phyloP scores from a whole-genome alignment of 1,140 invertebrate genomes.

The Dolichoris vasculosae region DNA sequence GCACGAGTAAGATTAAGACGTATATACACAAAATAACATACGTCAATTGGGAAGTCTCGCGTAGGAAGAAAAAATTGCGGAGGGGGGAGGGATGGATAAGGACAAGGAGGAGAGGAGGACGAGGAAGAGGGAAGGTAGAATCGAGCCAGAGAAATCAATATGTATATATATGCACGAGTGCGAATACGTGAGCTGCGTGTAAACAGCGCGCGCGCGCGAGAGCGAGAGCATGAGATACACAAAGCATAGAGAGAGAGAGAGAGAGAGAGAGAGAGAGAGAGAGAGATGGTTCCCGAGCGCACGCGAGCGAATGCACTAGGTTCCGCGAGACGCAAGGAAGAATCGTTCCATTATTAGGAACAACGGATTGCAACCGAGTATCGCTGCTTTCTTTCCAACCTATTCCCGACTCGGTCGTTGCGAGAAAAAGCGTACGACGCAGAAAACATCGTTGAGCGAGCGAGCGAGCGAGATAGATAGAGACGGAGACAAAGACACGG shows the following conservation, averaged over 20 bases:
- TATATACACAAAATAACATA: neutral
- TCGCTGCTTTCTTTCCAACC: neutral
- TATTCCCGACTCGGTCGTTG: too few relatives aligned
- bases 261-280: too few relatives aligned
- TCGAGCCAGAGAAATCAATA: conserved; percentile 36
- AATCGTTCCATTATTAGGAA: neutral
- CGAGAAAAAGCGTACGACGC: conserved; percentile 29
- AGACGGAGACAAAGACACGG: neutral
- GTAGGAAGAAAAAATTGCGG: neutral
- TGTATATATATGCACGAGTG: neutral
- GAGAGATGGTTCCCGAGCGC: too few relatives aligned
- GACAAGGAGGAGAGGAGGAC: neutral
- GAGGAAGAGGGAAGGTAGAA: neutral
- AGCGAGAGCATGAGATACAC: too few relatives aligned
- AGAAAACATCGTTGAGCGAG: neutral
- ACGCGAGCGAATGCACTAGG: neutral
- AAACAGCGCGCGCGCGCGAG: neutral
- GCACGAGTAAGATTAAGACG: neutral
- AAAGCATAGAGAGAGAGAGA: too few relatives aligned
- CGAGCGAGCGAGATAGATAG: neutral
- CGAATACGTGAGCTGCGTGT: neutral
- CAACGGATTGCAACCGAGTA: neutral
- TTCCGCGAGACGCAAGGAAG: neutral
- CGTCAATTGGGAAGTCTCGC: neutral
- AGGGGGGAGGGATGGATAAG: neutral